These are phyloP conservation scores for Pachyseris speciosa DNA, from an alignment of 64 coral and sea anemone genomes.

Conservation along the genomic window DNA sequence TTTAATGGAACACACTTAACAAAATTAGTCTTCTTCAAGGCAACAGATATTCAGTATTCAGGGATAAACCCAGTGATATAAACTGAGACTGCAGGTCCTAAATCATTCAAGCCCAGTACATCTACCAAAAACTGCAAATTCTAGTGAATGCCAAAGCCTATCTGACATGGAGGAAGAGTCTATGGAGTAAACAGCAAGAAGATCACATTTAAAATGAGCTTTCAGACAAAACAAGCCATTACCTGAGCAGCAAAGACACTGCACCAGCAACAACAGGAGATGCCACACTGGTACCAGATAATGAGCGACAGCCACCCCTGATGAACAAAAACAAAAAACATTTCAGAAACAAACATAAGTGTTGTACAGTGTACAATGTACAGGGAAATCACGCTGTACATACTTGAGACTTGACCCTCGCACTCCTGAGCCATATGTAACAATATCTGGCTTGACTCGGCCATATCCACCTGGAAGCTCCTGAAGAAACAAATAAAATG, in stretches of 20 bases:
- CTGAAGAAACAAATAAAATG: slow-evolving; percentile 17
- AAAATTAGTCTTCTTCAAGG: too few species aligned
- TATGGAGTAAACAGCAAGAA: too few species aligned
- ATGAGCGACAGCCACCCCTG: slow-evolving; percentile 97
- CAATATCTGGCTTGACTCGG: slow-evolving; percentile 94
- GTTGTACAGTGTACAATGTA: too few species aligned
- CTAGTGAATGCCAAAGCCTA: too few species aligned
- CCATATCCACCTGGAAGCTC: slow-evolving; percentile 95
- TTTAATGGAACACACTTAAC: not conserved
- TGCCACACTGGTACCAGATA: slow-evolving; percentile 99
- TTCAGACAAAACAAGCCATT: not conserved
- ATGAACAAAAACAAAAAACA: not conserved
- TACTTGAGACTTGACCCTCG: slow-evolving; percentile 94
- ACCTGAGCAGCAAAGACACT: slow-evolving; percentile 93
- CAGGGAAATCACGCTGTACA: not conserved
- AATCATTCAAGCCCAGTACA: too few species aligned
- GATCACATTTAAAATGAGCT: too few species aligned
- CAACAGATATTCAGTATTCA: too few species aligned
- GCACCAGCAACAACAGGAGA: slow-evolving; percentile 98
- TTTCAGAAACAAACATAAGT: too few species aligned
- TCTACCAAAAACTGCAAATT: too few species aligned
- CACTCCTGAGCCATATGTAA: slow-evolving; percentile 95
- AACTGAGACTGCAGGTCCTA: too few species aligned
- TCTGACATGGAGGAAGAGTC: too few species aligned
- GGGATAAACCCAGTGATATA: too few species aligned